Percentiles rank a stretch among this genome's conserved stretches.
Conservation (phyloP, 2,797 vertebrate species). For the Xenops minutus region DNA sequence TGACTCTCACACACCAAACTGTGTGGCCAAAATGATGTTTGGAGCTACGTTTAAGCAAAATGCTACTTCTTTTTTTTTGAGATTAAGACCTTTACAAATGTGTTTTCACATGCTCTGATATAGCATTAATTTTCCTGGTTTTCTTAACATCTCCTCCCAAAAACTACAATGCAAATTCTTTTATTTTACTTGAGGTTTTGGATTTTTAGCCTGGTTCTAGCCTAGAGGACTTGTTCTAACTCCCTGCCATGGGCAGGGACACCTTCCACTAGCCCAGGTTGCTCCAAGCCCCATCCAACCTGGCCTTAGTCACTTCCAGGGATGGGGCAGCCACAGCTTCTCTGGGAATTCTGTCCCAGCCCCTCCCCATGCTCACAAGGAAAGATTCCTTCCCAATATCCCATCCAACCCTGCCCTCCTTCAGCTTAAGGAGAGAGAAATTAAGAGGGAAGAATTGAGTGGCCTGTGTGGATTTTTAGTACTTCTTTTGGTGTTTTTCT, state of each 20-base stretch:
- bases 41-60: not conserved
- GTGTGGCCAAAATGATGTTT: not conserved
- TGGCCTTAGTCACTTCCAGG: not conserved
- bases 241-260: not conserved
- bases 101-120: not conserved
- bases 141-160: not conserved
- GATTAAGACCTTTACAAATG: not conserved
- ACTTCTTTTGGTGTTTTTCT: not conserved
- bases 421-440: not conserved
- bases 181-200: not conserved
- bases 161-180: not conserved
- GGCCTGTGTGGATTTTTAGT: not conserved
- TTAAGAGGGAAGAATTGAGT: not conserved
- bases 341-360: fast-evolving
- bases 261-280: not conserved
- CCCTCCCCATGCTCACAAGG: fast-evolving
- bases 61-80: not conserved
- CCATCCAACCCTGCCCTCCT: not conserved
- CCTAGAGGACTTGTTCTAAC: too few species aligned
- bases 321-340: not conserved
- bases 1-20: not conserved
- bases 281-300: not conserved
- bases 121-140: not conserved
- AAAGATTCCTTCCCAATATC: fast-evolving
- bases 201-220: not conserved